Conservation (phyloP, 2,888 invertebrate genomes). For the Portevinia maculata region DNA sequence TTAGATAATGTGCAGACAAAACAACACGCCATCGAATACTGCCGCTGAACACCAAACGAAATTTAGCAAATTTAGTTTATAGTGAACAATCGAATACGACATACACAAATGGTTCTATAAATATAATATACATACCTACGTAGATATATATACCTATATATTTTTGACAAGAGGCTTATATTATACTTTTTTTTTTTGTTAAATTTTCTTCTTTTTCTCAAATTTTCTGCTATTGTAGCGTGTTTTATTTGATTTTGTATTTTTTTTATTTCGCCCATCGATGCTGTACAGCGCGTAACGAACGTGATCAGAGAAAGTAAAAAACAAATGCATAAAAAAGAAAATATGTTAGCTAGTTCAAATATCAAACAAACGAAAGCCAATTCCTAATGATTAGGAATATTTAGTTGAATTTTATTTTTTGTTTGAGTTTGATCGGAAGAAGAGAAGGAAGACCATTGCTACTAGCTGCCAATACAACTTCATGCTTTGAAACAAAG, state of each 20-base stretch:
- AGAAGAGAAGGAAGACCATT: slow-evolving; percentile 21
- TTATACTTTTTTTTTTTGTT: slow-evolving; percentile 21
- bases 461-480: slow-evolving; percentile 54
- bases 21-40: slow-evolving; percentile 55
- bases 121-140: slow-evolving; percentile 13
- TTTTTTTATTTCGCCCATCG: slow-evolving; percentile 9
- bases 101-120: slow-evolving; percentile 19
- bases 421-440: slow-evolving; percentile 68
- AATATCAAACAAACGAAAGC: slow-evolving; percentile 65
- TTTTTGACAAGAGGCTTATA: slow-evolving; percentile 65
- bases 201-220: background rate
- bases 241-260: slow-evolving; percentile 53
- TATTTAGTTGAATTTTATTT: slow-evolving; percentile 71
- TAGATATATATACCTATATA: background rate
- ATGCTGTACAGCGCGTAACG: slow-evolving; percentile 36
- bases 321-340: slow-evolving; percentile 64
- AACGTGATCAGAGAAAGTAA: slow-evolving; percentile 28
- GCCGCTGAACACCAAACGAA: slow-evolving; percentile 60
- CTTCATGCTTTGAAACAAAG: slow-evolving; percentile 40
- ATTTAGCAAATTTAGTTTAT: slow-evolving; percentile 65
- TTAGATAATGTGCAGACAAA: slow-evolving; percentile 69
- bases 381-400: slow-evolving; percentile 74
- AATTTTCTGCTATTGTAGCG: slow-evolving; percentile 14
- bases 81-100: slow-evolving; percentile 71
- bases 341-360: slow-evolving; percentile 73